Percentiles rank a stretch among this genome's conserved stretches.
phyloP scores from a whole-genome alignment of 2,113 vertebrate genomes.

The Neotragus pygmaeus region DNA sequence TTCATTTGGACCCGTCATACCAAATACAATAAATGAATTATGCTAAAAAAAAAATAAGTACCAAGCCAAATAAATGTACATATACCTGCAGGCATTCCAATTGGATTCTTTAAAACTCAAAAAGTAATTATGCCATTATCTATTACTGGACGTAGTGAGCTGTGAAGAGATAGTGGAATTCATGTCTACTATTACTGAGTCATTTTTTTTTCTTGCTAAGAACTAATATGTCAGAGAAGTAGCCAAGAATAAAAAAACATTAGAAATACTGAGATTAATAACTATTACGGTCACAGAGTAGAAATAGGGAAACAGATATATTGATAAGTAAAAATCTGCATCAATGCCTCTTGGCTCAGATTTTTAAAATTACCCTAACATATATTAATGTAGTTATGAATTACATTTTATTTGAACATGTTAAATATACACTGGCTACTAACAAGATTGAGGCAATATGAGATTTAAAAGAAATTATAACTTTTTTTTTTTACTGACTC shows the following conservation, averaged over 20 bases:
- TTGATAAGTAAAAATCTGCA: conserved; percentile 49
- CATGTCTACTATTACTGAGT: conserved; percentile 56
- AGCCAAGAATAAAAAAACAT: conserved; percentile 63
- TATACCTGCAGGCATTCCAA: conserved; percentile 64
- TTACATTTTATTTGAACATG: conserved; percentile 21
- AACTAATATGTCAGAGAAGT: conserved; percentile 68
- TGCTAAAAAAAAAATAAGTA: conserved; percentile 57
- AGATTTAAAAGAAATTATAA: not conserved
- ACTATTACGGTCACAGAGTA: conserved; percentile 23
- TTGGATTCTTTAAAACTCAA: conserved; percentile 65
- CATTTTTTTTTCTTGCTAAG: conserved; percentile 59
- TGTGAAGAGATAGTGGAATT: conserved; percentile 66
- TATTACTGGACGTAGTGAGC: conserved; percentile 64
- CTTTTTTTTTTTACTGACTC: not conserved
- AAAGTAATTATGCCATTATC: conserved; percentile 74
- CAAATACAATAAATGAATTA: conserved; percentile 67
- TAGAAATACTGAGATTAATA: conserved; percentile 65
- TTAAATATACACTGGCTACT: not conserved
- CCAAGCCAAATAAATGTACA: conserved; percentile 63
- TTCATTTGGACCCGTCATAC: conserved; percentile 57
- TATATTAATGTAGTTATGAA: not conserved
- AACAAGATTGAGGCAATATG: not conserved
- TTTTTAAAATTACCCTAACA: conserved; percentile 17
- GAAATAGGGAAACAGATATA: conserved; percentile 32
- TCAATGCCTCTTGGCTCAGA: not conserved